These are phyloP conservation scores for Alentia gelatinosa DNA, from an alignment of 2,888 invertebrate species.

Conservation along the genomic window DNA sequence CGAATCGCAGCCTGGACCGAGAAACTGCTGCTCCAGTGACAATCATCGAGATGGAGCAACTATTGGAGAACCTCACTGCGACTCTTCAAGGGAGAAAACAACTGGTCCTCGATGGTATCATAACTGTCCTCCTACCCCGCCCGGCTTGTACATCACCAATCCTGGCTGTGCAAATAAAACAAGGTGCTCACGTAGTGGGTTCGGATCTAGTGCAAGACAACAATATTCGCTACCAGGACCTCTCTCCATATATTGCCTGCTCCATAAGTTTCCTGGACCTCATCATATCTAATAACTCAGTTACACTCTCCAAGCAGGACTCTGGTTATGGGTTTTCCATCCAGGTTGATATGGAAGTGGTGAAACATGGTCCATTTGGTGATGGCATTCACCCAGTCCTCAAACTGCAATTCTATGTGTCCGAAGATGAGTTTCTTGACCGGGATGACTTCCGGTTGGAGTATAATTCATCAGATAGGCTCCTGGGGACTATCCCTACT, in stretches of 20 bases:
- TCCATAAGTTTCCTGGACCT: not conserved
- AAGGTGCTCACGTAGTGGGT: not conserved
- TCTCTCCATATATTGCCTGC: not conserved
- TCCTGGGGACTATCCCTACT: not conserved
- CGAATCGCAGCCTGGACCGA: not conserved
- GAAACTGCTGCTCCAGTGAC: not conserved
- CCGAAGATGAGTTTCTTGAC: not conserved
- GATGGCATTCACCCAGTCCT: not conserved
- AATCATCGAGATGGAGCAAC: not conserved
- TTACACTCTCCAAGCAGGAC: not conserved
- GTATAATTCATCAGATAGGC: not conserved
- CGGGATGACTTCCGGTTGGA: not conserved
- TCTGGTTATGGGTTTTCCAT: not conserved
- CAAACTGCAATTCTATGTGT: not conserved
- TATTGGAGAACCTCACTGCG: not conserved
- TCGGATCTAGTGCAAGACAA: not conserved
- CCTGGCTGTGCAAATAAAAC: not conserved
- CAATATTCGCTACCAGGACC: conserved; percentile 10
- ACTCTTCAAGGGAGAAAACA: not conserved
- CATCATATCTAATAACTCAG: not conserved
- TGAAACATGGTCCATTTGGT: not conserved
- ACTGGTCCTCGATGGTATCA: not conserved
- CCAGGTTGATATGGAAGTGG: not conserved
- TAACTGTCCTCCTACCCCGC: not conserved
- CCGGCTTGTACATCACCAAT: not conserved